Evolutionary conservation across 2,888 invertebrate genomes (phyloP).

Genomic region (Morpho deidamia): DNA sequence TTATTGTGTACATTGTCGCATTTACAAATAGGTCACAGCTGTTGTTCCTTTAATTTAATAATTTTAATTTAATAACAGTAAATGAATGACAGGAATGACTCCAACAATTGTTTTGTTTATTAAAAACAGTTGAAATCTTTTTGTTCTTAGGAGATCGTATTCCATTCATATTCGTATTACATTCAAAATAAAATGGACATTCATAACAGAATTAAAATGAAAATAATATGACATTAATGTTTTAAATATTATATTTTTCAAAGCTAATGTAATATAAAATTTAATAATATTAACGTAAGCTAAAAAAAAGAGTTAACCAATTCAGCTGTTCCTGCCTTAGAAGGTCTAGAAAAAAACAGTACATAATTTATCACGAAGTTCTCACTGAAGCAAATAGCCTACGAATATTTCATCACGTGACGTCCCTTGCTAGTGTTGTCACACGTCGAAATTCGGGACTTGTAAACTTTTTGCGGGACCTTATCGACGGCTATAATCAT

Average conservation of each 20-base stretch:
- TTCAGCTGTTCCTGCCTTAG: not conserved
- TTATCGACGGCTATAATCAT: not conserved
- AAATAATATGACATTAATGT: too few species aligned
- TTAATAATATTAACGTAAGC: too few species aligned
- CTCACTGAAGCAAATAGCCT: constrained; percentile 33
- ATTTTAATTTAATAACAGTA: not conserved
- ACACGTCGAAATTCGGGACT: not conserved
- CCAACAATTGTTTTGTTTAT: too few species aligned
- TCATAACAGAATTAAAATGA: too few species aligned
- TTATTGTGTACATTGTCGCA: constrained; percentile 4
- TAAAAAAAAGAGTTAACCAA: not conserved
- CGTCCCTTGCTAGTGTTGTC: constrained; percentile 6
- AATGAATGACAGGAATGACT: not conserved
- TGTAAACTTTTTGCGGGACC: not conserved
- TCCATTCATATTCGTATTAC: not conserved
- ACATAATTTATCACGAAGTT: constrained; percentile 38
- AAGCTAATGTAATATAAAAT: too few species aligned
- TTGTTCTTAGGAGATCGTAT: not conserved
- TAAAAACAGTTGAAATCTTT: not conserved
- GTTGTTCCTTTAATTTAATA: not conserved
- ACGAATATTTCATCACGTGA: constrained; percentile 36
- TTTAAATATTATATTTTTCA: too few species aligned
- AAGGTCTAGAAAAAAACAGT: constrained; percentile 23
- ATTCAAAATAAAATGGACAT: too few species aligned
- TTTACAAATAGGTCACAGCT: not conserved